phyloP scores from a whole-genome alignment of 2,113 vertebrate species.

The Thalassoma bifasciatum region DNA sequence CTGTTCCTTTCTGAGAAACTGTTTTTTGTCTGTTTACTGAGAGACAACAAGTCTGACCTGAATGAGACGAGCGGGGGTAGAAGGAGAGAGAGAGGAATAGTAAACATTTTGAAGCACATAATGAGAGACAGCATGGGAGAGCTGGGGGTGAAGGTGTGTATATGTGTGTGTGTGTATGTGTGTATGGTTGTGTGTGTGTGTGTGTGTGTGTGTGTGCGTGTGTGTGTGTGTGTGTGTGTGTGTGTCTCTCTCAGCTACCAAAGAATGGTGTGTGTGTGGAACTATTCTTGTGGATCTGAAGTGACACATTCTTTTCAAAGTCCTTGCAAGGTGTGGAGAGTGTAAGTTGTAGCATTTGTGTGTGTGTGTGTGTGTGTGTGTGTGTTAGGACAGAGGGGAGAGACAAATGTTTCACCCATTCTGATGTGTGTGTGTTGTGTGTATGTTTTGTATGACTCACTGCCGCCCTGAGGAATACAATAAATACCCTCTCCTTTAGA shows the following conservation, averaged over 20 bases:
- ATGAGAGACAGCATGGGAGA: slow-evolving; percentile 31
- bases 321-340: too few species aligned
- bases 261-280: neutral
- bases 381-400: neutral
- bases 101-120: slow-evolving; percentile 35
- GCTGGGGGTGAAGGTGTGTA: slow-evolving; percentile 13
- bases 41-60: slow-evolving; percentile 54
- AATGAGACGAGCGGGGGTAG: slow-evolving; percentile 24
- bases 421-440: slow-evolving; percentile 24
- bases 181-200: too few species aligned
- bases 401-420: slow-evolving; percentile 25
- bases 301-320: too few species aligned
- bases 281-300: slow-evolving; percentile 1
- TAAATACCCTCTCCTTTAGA: slow-evolving; percentile 25
- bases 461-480: slow-evolving; percentile 18
- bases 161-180: too few species aligned
- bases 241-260: slow-evolving; percentile 4
- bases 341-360: neutral
- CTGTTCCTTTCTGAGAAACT: slow-evolving; percentile 25
- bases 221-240: too few species aligned
- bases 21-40: slow-evolving; percentile 41
- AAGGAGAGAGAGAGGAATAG: slow-evolving; percentile 9
- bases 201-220: too few species aligned
- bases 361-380: slow-evolving; percentile 23
- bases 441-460: slow-evolving; percentile 7